A percentile compares a stretch with the other conserved stretches of the same genome.
phyloP scores from a whole-genome alignment of 2,888 invertebrate species.

The Aspidapion aeneum region DNA sequence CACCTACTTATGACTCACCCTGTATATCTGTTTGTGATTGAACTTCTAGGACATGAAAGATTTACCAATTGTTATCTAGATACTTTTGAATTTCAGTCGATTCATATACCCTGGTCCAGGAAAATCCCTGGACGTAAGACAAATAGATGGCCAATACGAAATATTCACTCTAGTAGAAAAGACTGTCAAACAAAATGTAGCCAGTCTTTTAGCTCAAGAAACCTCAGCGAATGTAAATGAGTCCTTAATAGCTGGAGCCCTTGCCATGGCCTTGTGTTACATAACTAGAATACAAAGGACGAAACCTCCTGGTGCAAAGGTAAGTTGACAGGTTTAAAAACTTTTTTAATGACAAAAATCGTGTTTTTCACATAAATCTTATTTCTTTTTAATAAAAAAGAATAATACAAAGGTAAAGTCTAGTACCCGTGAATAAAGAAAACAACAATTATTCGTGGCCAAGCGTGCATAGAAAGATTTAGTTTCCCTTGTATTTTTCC shows the following conservation, averaged over 20 bases:
- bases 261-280: slow-evolving; percentile 88
- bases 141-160: slow-evolving; percentile 91
- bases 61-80: too few relatives aligned
- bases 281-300: slow-evolving; percentile 70
- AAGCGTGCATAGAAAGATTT: too few relatives aligned
- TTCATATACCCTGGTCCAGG: slow-evolving; percentile 75
- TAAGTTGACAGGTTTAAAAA: slow-evolving; percentile 24
- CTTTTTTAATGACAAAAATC: neutral
- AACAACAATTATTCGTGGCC: too few relatives aligned
- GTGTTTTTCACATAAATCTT: too few relatives aligned
- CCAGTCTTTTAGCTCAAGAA: slow-evolving; percentile 49
- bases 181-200: slow-evolving; percentile 73
- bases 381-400: too few relatives aligned
- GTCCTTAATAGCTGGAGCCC: slow-evolving; percentile 82
- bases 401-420: too few relatives aligned
- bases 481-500: too few relatives aligned
- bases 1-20: too few relatives aligned
- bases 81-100: slow-evolving; percentile 62
- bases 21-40: too few relatives aligned
- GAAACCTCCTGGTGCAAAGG: slow-evolving; percentile 58
- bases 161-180: slow-evolving; percentile 82
- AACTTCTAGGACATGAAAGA: too few relatives aligned
- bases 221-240: slow-evolving; percentile 54
- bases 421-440: too few relatives aligned
- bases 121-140: slow-evolving; percentile 66